Evolutionary conservation across 1,140 invertebrate species (phyloP).

Genomic region (Bicyclus anynana): DNA sequence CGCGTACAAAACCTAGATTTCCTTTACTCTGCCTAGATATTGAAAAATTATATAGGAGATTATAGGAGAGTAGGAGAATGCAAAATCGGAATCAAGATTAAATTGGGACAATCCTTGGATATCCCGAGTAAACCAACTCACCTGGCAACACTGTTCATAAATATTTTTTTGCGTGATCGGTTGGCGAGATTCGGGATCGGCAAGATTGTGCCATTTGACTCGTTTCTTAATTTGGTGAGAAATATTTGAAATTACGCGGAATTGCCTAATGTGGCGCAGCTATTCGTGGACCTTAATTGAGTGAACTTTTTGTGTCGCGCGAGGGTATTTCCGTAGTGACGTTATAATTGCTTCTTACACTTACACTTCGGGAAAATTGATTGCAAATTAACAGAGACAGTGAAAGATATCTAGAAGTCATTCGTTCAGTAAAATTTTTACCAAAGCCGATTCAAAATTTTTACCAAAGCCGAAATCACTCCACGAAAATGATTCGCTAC

Average conservation of each 20-base stretch:
- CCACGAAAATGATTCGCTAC: too few relatives aligned
- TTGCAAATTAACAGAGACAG: background rate
- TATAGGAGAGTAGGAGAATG: too few relatives aligned
- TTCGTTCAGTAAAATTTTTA: background rate
- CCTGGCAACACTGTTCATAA: too few relatives aligned
- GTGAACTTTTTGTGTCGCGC: slow-evolving; percentile 15
- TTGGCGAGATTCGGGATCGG: slow-evolving; percentile 6
- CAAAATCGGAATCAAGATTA: too few relatives aligned
- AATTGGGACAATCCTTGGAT: too few relatives aligned
- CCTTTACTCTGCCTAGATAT: too few relatives aligned
- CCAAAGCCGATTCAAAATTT: background rate
- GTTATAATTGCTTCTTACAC: slow-evolving; percentile 13
- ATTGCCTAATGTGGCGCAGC: slow-evolving; percentile 21
- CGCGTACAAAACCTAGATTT: too few relatives aligned
- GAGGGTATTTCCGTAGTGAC: slow-evolving; percentile 11
- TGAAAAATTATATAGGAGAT: too few relatives aligned
- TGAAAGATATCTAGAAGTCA: too few relatives aligned
- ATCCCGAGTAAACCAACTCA: too few relatives aligned
- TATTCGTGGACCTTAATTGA: slow-evolving; percentile 21
- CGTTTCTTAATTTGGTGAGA: slow-evolving; percentile 19
- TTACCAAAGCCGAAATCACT: too few relatives aligned
- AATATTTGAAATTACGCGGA: slow-evolving; percentile 22
- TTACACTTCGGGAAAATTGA: background rate
- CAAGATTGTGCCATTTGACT: slow-evolving; percentile 11
- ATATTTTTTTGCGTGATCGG: slow-evolving; percentile 15